Conservation (phyloP, 1,140 invertebrate species). For the Heliothis subflexa region DNA sequence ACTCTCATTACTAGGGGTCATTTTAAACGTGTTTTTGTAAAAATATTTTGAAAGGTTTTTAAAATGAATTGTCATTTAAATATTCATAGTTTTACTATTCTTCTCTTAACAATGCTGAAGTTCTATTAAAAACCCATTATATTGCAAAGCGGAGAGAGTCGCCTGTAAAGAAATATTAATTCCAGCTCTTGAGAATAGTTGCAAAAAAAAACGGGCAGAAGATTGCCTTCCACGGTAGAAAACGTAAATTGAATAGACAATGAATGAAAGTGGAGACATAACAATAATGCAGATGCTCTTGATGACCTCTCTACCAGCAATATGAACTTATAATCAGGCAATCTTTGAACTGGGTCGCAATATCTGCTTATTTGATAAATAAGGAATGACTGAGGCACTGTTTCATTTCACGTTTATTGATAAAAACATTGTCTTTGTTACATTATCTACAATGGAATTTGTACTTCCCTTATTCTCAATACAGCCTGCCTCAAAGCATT, state of each 20-base stretch:
- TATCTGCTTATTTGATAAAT: conserved; percentile 17
- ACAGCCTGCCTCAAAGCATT: conserved; percentile 5
- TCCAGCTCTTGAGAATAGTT: conserved; percentile 18
- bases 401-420: conserved; percentile 27
- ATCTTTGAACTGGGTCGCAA: conserved; percentile 35
- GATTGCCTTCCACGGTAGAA: conserved; percentile 24
- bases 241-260: conserved; percentile 29
- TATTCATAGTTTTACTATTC: conserved; percentile 13
- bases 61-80: conserved; percentile 18
- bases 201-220: conserved; percentile 27
- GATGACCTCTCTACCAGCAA: conserved; percentile 30
- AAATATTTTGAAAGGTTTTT: conserved; percentile 64
- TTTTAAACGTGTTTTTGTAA: conserved; percentile 61
- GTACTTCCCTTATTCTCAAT: not conserved
- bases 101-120: conserved; percentile 17
- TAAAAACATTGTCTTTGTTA: conserved; percentile 37
- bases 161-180: conserved; percentile 24
- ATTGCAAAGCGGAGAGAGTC: not conserved
- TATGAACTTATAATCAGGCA: conserved; percentile 42
- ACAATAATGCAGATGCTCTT: conserved; percentile 35
- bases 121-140: conserved; percentile 21
- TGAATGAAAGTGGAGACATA: conserved; percentile 35
- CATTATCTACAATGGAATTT: conserved; percentile 19
- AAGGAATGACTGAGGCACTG: conserved; percentile 15
- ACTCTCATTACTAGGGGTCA: conserved; percentile 64